Base-by-base conservation (phyloP, 2,113 vertebrate genomes). In the Cryptomyrus ogoouensis region DNA sequence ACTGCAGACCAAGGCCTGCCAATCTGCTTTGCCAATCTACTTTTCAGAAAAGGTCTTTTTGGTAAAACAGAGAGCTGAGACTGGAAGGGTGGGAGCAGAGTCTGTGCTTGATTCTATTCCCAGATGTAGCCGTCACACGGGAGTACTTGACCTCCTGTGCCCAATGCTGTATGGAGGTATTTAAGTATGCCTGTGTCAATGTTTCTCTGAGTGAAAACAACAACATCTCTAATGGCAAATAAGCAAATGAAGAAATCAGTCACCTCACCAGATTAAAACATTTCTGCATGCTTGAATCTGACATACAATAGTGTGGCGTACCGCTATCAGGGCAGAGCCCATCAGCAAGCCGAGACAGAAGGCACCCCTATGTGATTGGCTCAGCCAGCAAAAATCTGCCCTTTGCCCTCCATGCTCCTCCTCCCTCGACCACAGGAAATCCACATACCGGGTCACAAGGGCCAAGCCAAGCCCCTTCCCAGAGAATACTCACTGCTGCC, bases 1-100 rank as follows among this genome's bases (percentile, higher is more conserved):
- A 35, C 44, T 74, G 39, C 3, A 66, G 24, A 46, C 42, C 21
- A 15, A 17, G 27, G 9, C 58, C 58, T 31, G 62, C 56, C 39
- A 85, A 85, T 46, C 89, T 84, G 35, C 52, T 83, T 50, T 52
- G 52, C 88, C 88, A 80, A 50, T 50, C 62, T 52, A 21, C 27
- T 77, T 42, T 80, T 80, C 74, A 77, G 39, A 80, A 80, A 80
- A 10, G 13, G n/a, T 31, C 27, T 35, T 83, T 62, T 13, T 42
- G 9, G 42, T 27, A 90, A 87, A 31, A 50, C 56, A 66, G 44
- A n/a, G 53, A 10, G 83, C 47, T 42, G 89, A 85, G 77, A 84
- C 17, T 39, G 53, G 49, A 62, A 19, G 24, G 21, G 83, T 58
- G 80, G 89, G 21, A 80, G 24, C 9, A 27, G 83, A 85, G 19